Evolutionary conservation across 2,113 vertebrate genomes (phyloP).

Genomic region (Oryzias woworae): DNA sequence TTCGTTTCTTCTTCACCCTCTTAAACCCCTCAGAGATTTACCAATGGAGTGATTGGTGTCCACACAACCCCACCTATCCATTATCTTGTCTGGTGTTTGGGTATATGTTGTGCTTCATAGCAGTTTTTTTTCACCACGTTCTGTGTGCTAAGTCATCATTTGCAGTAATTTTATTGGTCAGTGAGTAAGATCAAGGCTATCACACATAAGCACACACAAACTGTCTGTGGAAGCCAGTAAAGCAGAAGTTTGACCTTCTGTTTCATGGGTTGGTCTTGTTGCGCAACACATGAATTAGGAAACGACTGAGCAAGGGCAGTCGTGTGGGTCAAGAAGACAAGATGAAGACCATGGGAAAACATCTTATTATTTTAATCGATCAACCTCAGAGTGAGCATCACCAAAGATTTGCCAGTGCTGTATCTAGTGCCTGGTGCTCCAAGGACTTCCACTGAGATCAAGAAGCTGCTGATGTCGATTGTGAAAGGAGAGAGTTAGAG

Average conservation of each 20-base stretch:
- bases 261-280: conserved; percentile 22
- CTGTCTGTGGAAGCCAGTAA: conserved; percentile 16
- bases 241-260: conserved; percentile 30
- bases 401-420: conserved; percentile 43
- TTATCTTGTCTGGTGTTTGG: conserved; percentile 11
- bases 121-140: conserved; percentile 31
- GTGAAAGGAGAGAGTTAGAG: conserved; percentile 31
- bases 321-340: conserved; percentile 32
- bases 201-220: conserved; percentile 10
- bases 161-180: conserved; percentile 38
- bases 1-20: conserved; percentile 12
- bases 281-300: conserved; percentile 36
- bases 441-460: conserved; percentile 64
- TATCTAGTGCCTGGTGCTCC: conserved; percentile 47
- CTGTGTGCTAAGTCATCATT: conserved; percentile 29
- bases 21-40: background rate
- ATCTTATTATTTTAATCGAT: conserved; percentile 72
- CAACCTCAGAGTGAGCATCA: conserved; percentile 41
- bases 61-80: conserved; percentile 8
- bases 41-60: background rate
- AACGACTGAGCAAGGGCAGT: conserved; percentile 30
- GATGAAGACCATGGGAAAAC: conserved; percentile 61
- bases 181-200: conserved; percentile 33
- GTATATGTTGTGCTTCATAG: conserved; percentile 3
- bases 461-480: conserved; percentile 51